A percentile compares a stretch with the other conserved stretches of the same genome.
Conservation (phyloP, 2,113 vertebrate species). For the Caretta caretta region DNA sequence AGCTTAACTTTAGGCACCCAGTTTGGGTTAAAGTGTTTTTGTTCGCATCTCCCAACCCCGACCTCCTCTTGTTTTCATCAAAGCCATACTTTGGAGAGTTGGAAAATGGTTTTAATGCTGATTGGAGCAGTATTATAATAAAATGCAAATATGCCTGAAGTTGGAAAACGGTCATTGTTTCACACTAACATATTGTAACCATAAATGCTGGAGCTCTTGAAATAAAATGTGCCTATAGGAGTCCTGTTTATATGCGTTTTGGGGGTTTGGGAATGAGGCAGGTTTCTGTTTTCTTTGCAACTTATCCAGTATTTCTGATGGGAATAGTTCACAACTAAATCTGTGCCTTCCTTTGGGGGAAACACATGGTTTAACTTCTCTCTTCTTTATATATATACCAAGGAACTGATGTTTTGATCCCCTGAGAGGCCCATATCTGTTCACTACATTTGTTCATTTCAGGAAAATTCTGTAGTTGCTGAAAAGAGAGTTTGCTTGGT, state of each 20-base stretch:
- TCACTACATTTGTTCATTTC: slow-evolving; percentile 28
- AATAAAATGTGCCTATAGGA: not conserved
- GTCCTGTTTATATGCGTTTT: not conserved
- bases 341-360: slow-evolving; percentile 26
- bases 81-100: not conserved
- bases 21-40: not conserved
- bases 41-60: not conserved
- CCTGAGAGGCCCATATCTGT: slow-evolving; percentile 1
- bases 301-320: slow-evolving; percentile 29
- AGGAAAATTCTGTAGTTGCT: slow-evolving; percentile 9
- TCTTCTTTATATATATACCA: slow-evolving; percentile 9
- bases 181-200: not conserved
- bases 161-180: not conserved
- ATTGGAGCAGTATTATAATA: not conserved
- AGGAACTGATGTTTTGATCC: slow-evolving; percentile 36
- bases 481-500: not conserved
- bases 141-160: not conserved
- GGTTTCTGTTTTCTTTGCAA: not conserved
- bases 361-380: slow-evolving; percentile 45
- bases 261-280: not conserved
- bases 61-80: not conserved
- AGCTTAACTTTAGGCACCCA: not conserved
- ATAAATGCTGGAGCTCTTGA: not conserved
- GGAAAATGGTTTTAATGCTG: not conserved
- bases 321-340: slow-evolving; percentile 35